phyloP scores from a whole-genome alignment of 2,797 vertebrate genomes.

The Protosalanx chinensis region DNA sequence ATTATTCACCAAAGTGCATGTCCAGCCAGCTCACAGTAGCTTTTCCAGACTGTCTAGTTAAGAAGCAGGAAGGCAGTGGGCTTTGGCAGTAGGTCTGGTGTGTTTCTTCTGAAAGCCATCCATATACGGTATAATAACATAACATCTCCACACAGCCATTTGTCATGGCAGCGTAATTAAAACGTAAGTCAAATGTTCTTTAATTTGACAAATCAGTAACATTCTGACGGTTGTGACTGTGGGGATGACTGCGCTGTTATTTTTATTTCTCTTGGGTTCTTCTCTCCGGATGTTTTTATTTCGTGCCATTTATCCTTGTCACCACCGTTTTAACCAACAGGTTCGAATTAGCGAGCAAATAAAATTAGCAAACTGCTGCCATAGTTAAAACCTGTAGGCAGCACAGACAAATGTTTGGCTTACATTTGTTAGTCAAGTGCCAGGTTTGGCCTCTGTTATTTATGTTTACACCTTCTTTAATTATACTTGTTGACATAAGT shows the following conservation, averaged over 20 bases:
- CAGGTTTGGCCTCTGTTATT: no score
- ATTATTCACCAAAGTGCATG: neutral
- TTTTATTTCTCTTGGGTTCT: neutral
- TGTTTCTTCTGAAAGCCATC: neutral
- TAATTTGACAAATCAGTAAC: constrained; percentile 13
- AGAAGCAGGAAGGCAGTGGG: neutral
- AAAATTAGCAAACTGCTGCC: neutral
- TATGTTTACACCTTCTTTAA: no score
- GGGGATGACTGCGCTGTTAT: constrained; percentile 1
- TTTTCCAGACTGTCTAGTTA: neutral
- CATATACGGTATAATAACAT: neutral
- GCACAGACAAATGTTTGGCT: no score
- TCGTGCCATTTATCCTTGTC: neutral
- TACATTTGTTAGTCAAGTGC: no score
- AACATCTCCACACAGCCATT: neutral
- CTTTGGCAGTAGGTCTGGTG: neutral
- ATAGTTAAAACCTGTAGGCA: neutral
- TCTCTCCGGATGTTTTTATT: neutral
- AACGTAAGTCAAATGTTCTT: neutral
- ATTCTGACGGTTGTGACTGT: neutral
- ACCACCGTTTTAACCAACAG: neutral
- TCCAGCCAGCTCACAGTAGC: neutral
- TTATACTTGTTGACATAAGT: no score
- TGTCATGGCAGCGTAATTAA: neutral
- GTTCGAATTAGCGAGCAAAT: no score